Conservation (phyloP, 35 echinoderm and acorn worm species). For the Diadema setosum region DNA sequence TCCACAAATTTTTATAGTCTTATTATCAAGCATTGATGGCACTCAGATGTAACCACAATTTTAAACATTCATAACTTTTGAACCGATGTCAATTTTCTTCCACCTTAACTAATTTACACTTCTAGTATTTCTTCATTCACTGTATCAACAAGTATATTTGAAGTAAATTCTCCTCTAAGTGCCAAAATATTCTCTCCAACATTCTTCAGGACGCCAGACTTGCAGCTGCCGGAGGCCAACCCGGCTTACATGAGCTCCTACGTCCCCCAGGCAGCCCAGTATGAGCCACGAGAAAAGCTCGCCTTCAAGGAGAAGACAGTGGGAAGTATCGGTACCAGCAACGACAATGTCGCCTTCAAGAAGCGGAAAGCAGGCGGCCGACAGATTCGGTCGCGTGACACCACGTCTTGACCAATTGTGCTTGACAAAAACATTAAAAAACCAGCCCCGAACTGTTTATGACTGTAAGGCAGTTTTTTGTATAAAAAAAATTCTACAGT, state of each 20-base stretch:
- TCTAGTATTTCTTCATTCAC: neutral
- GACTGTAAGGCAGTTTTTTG: no score
- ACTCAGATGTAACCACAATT: neutral
- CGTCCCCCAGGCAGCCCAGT: conserved; percentile 34
- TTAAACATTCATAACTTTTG: neutral
- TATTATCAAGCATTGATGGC: no score
- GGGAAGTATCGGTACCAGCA: neutral
- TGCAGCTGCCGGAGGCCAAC: conserved; percentile 36
- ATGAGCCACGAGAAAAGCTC: conserved; percentile 37
- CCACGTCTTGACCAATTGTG: neutral
- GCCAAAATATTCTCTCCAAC: neutral
- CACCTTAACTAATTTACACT: neutral
- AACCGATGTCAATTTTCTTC: neutral
- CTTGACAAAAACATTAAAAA: no score
- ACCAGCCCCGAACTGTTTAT: no score
- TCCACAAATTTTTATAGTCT: no score
- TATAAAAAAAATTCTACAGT: no score
- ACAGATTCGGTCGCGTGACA: neutral
- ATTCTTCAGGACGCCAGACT: conserved; percentile 6
- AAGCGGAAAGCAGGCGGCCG: neutral
- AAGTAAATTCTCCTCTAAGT: no score
- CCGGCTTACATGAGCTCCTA: neutral
- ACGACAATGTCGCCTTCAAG: neutral
- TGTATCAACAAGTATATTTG: neutral
- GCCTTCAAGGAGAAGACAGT: conserved; percentile 41